phyloP scores from a whole-genome alignment of 1,140 invertebrate species.

The Tetranychus urticae region DNA sequence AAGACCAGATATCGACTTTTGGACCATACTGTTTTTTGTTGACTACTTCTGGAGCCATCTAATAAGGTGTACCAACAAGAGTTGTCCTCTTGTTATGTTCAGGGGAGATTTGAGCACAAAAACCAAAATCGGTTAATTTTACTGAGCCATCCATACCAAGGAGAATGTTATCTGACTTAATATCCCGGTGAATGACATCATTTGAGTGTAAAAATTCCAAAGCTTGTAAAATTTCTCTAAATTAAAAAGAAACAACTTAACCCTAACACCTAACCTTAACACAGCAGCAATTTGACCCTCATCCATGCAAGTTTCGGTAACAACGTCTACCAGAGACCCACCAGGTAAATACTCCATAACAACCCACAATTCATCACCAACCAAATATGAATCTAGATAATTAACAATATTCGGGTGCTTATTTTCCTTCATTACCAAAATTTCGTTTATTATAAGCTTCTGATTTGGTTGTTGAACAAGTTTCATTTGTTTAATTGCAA shows the following conservation, averaged over 20 bases:
- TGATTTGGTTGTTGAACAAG: conserved; percentile 94
- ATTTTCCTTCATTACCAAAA: conserved; percentile 96
- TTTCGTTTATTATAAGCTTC: conserved; percentile 98
- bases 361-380: conserved; percentile 55
- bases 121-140: conserved; percentile 97
- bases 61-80: conserved; percentile 73
- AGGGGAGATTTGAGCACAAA: conserved; percentile 96
- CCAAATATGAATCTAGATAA: conserved; percentile 91
- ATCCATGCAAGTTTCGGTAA: conserved; percentile 98
- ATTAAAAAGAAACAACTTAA: no score
- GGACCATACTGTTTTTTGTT: conserved; percentile 42
- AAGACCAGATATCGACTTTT: conserved; percentile 41
- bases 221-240: conserved; percentile 58
- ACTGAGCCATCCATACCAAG: conserved; percentile 95
- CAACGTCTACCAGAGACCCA: conserved; percentile 92
- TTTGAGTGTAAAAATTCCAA: conserved; percentile 93
- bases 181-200: conserved; percentile 95
- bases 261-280: not conserved
- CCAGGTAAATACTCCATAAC: conserved; percentile 99
- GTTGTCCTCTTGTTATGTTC: conserved; percentile 97
- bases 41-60: conserved; percentile 54
- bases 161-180: conserved; percentile 96
- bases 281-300: conserved; percentile 99
- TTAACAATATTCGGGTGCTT: conserved; percentile 98
- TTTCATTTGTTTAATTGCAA: conserved; percentile 99